A percentile compares a stretch with the other conserved stretches of the same genome.
Conservation (phyloP, 2,113 vertebrate genomes). For the Toxotes jaculatrix region DNA sequence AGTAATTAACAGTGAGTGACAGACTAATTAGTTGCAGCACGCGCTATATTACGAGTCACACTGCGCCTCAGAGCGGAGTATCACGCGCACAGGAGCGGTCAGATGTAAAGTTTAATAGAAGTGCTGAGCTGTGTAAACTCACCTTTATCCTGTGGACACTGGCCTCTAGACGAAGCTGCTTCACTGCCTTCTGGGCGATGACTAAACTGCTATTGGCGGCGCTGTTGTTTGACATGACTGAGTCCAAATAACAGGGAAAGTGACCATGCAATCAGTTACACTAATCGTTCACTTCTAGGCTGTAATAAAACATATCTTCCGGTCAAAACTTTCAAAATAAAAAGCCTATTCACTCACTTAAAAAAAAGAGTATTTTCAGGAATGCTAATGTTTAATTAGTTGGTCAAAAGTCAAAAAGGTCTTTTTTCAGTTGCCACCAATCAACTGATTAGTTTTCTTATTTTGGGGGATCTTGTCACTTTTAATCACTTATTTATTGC, state of each 20-base stretch:
- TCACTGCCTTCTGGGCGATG: constrained; percentile 72
- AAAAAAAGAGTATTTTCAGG: too few relatives aligned
- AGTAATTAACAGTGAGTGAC: not conserved
- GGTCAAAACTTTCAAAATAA: constrained; percentile 59
- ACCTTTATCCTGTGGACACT: constrained; percentile 75
- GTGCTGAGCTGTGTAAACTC: not conserved
- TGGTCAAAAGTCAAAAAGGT: too few relatives aligned
- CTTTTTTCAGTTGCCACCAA: too few relatives aligned
- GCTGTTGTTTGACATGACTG: constrained; percentile 72
- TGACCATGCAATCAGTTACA: not conserved
- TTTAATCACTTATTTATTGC: too few relatives aligned
- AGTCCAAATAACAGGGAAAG: not conserved
- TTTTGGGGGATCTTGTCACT: too few relatives aligned
- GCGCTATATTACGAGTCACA: not conserved
- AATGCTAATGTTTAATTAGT: too few relatives aligned
- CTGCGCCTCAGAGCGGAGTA: too few relatives aligned
- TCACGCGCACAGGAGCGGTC: not conserved
- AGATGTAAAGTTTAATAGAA: not conserved
- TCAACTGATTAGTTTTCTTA: too few relatives aligned
- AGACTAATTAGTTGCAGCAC: not conserved
- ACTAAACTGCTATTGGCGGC: constrained; percentile 65
- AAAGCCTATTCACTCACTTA: not conserved
- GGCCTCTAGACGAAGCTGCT: constrained; percentile 76
- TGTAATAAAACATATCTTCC: constrained; percentile 17
- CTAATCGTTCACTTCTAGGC: not conserved